Conservation (phyloP, 1,140 invertebrate species). For the Eriosoma lanigerum region DNA sequence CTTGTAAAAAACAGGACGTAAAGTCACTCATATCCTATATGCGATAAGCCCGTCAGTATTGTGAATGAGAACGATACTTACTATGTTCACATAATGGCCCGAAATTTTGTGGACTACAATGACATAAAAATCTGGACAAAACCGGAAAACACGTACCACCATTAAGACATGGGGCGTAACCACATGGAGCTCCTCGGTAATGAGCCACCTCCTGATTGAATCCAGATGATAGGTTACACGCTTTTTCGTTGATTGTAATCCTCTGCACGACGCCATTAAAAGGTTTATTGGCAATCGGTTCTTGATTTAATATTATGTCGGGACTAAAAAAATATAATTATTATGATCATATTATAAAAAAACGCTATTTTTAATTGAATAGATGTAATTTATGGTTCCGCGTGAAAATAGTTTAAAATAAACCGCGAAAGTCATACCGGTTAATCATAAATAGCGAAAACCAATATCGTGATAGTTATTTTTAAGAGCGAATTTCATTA, state of each 20-base stretch:
- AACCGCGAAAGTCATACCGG: too few relatives aligned
- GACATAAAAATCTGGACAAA: conserved; percentile 70
- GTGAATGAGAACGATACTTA: conserved; percentile 59
- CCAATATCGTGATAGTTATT: too few relatives aligned
- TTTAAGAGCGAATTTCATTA: too few relatives aligned
- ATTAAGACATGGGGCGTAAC: conserved; percentile 71
- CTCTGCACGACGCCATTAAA: conserved; percentile 83
- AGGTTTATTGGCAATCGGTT: conserved; percentile 72
- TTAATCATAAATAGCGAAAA: too few relatives aligned
- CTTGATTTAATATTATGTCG: conserved; percentile 70
- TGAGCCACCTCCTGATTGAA: conserved; percentile 62
- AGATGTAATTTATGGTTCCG: too few relatives aligned
- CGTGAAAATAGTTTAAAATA: too few relatives aligned
- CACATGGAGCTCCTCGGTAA: conserved; percentile 73
- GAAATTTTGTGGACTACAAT: conserved; percentile 67
- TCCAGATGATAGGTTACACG: conserved; percentile 56
- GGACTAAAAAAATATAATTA: conserved; percentile 60
- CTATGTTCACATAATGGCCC: conserved; percentile 75
- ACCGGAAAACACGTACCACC: conserved; percentile 75
- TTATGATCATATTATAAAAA: too few relatives aligned
- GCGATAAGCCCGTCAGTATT: too few relatives aligned
- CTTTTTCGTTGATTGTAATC: conserved; percentile 77
- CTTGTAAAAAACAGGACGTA: too few relatives aligned
- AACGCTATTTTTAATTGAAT: too few relatives aligned
- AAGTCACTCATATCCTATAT: too few relatives aligned